Evolutionary conservation across 2,797 vertebrate genomes (phyloP).

Genomic region (Sandelia bainsii): DNA sequence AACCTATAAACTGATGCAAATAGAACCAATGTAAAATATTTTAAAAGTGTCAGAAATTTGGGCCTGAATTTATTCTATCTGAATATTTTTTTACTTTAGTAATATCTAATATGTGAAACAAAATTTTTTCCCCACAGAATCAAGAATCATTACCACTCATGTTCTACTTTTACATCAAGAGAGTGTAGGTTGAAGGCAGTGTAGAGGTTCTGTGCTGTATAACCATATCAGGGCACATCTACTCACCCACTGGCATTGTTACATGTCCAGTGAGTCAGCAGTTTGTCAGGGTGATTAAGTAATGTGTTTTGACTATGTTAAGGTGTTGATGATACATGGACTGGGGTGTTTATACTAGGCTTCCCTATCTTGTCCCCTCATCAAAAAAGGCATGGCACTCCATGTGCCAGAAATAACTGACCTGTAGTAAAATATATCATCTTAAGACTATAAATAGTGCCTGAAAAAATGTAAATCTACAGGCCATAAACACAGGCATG

Average conservation of each 20-base stretch:
- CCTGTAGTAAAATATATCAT: not conserved
- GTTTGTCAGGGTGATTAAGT: conserved; percentile 46
- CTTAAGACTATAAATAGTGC: conserved; percentile 8
- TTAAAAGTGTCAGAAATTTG: no score
- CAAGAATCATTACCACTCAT: conserved; percentile 9
- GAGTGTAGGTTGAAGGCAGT: conserved; percentile 35
- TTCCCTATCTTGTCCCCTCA: conserved; percentile 15
- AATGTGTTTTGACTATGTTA: conserved; percentile 38
- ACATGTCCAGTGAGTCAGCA: conserved; percentile 53
- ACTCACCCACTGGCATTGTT: conserved; percentile 52
- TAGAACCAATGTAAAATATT: no score
- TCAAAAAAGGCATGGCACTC: not conserved
- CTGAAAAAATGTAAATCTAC: not conserved
- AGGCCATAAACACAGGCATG: not conserved
- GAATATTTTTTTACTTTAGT: not conserved
- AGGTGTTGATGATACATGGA: conserved; percentile 43
- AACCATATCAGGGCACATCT: conserved; percentile 34
- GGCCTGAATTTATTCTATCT: not conserved
- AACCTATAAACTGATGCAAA: no score
- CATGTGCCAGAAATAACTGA: conserved; percentile 3
- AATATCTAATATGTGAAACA: not conserved
- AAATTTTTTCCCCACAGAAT: not conserved
- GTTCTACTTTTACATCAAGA: conserved; percentile 13
- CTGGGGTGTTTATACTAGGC: conserved; percentile 18
- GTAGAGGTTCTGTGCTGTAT: conserved; percentile 39